Evolutionary conservation across 1,140 invertebrate species (phyloP), one percentile per base, ranked within the genome.

Genomic region (Drosophila elegans): DNA sequence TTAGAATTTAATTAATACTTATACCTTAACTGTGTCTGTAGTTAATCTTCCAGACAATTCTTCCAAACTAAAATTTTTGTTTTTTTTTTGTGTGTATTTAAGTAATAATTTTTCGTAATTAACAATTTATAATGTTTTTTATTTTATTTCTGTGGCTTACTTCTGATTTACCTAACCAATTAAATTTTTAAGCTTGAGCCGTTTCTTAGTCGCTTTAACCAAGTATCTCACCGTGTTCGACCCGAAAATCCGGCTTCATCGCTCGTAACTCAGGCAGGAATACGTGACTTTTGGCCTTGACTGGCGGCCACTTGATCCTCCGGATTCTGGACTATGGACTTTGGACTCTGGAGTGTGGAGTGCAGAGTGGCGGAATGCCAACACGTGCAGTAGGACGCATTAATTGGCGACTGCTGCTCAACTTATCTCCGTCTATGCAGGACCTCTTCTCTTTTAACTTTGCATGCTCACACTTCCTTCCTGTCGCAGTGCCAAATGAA

Each of bases 231-330:
- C n/a, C 16, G 11, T 45, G 25, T 45, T 21, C 3, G 11, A 11
- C 12, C 38, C 27, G 21, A 56, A 42, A 34, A 6, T 32, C 29
- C 2, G 29, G 29, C 29, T 59, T 45, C n/a, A n/a, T 16, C 32
- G 44, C 46, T 32, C 55, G 64, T 67, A 80, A 51, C 78, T 80
- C 59, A 74, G 69, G 61, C 80, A 75, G 75, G 16, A 61, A 56
- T 86, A 85, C 82, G 82, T 85, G 82, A 85, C 81, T 84, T 74
- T 38, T 77, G 62, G 62, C 68, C 61, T 62, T 79, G 67, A 56
- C 60, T 57, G 68, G 46, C 44, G 48, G 46, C 44, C 48, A 53
- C 59, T 63, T 77, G 73, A 73, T 68, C 36, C 44, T 44, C 29
- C 7, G 53, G 69, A 29, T 45, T 60, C 73, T 60, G 61, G 61